These are phyloP conservation scores for Neuroscelio doddi DNA, from an alignment of 2,888 invertebrate species.

Conservation along the genomic window DNA sequence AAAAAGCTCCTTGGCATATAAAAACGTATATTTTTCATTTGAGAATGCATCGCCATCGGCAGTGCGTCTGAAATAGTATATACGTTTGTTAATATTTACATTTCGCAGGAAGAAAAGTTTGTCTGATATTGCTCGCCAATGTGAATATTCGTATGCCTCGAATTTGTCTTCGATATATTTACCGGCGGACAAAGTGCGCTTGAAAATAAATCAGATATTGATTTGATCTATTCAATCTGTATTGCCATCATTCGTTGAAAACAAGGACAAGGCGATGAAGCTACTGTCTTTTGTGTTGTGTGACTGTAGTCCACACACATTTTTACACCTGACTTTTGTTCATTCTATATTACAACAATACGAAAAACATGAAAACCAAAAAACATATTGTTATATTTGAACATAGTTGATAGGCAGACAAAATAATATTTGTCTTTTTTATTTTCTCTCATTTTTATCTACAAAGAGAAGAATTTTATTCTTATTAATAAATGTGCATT, in stretches of 20 bases:
- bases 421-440: no score
- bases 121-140: conserved; percentile 45
- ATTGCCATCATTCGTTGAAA: conserved; percentile 45
- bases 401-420: background rate
- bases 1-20: conserved; percentile 34
- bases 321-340: no score
- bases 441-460: no score
- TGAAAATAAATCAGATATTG: conserved; percentile 60
- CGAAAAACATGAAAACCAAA: conserved; percentile 38
- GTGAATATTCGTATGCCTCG: conserved; percentile 46
- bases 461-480: no score
- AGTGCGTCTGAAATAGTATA: conserved; percentile 38
- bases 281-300: conserved; percentile 40
- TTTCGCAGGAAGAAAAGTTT: conserved; percentile 41
- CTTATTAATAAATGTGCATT: no score
- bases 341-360: no score
- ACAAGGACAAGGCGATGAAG: conserved; percentile 45
- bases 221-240: conserved; percentile 57
- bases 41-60: conserved; percentile 41
- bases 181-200: conserved; percentile 48
- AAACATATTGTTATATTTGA: conserved; percentile 20
- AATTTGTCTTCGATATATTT: conserved; percentile 40
- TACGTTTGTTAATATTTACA: conserved; percentile 48
- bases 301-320: conserved; percentile 31
- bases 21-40: conserved; percentile 47